Percentiles rank a stretch among this genome's conserved stretches.
phyloP scores from a whole-genome alignment of 2,113 vertebrate species.

The Erythrolamprus reginae region DNA sequence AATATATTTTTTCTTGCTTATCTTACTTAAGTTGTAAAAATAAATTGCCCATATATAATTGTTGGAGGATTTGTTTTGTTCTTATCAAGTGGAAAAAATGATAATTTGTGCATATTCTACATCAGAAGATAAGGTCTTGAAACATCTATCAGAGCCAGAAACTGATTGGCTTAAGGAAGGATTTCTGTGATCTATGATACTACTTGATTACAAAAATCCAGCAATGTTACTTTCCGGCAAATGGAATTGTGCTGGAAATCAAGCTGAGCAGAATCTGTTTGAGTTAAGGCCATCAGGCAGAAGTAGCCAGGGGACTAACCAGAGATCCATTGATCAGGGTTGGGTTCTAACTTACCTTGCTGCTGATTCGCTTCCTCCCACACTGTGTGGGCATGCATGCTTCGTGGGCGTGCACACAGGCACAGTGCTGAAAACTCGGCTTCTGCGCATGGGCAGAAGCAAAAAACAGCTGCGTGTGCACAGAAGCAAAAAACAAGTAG shows the following conservation, averaged over 20 bases:
- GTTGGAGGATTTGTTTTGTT: not conserved
- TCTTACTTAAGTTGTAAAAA: not conserved
- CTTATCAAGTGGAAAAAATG: not conserved
- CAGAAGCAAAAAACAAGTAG: no score
- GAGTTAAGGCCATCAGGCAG: not conserved
- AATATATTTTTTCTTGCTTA: not conserved
- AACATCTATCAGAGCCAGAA: not conserved
- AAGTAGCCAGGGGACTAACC: not conserved
- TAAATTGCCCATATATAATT: not conserved
- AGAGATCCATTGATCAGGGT: not conserved
- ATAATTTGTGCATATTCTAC: not conserved
- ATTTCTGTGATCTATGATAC: not conserved
- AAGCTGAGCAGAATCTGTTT: not conserved
- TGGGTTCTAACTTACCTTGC: no score
- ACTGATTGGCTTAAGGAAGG: not conserved
- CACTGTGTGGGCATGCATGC: no score
- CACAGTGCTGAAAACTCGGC: no score
- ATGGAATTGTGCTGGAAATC: not conserved
- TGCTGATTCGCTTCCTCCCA: no score
- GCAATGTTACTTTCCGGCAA: not conserved
- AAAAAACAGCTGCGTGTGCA: no score
- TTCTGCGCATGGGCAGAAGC: no score
- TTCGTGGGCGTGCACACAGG: no score
- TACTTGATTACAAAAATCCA: not conserved
- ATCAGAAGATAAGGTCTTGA: not conserved